Evolutionary conservation across 1,140 invertebrate genomes (phyloP), one percentile per base, ranked within the genome.

Genomic region (Cotesia glomerata): DNA sequence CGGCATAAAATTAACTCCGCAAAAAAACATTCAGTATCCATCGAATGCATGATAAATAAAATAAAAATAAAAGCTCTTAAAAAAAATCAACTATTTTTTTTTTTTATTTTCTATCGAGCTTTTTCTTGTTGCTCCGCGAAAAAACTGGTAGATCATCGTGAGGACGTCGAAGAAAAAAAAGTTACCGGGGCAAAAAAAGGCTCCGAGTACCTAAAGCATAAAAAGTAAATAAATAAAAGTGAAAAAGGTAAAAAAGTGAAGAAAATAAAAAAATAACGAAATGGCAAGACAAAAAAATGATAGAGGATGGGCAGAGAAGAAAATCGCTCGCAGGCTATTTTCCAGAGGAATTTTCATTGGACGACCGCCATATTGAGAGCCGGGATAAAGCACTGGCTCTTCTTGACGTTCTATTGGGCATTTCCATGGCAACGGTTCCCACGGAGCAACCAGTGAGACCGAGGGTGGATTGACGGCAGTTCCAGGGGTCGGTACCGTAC

Each of bases 281-380:
- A 66, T 34, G 18, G 51, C 26, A 49, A 68, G 35, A 18, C 59
- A 32, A 51, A 67, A 67, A 72, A 72, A 72, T 66, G 35, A 34
- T 39, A 59, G 63, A 62, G 58, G 8, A 51, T 11, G 65, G 36
- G 45, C 14, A 26, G 64, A 73, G 77, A 84, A 85, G 80, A 85
- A 84, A 85, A 85, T 85, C 82, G 82, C 84, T 84, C 77, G 84
- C 81, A 82, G 82, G 82, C 79, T 85, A 85, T 85, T 87, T 86
- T 86, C 82, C 79, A 76, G 80, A 82, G 81, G 81, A 84, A 86
- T 86, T 86, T 85, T 81, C 81, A 87, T 86, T 86, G 86, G 85
- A 77, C 75, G 73, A 79, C 59, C 81, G 82, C 84, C 83, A 85
- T 86, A 74, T 82, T 86, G 83, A 54, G 72, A 26, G 74, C 64